Conservation (phyloP, 2,113 vertebrate genomes). For the Morphnarchus princeps region DNA sequence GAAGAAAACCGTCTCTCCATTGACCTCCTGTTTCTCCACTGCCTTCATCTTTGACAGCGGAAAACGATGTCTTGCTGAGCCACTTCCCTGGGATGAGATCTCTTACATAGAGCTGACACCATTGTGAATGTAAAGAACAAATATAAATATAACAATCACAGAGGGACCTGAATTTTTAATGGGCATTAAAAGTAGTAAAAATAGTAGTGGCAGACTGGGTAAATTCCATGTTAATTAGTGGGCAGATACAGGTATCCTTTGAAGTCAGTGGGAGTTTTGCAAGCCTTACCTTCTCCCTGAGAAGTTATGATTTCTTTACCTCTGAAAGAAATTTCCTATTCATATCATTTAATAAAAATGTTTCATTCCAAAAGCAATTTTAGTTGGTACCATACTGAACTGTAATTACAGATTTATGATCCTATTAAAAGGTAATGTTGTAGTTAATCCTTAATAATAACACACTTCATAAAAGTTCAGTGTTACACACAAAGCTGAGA, state of each 20-base stretch:
- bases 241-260: background rate
- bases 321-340: slow-evolving; percentile 35
- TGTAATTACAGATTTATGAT: slow-evolving; percentile 72
- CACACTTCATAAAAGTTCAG: slow-evolving; percentile 37
- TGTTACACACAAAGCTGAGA: slow-evolving; percentile 6
- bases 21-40: background rate
- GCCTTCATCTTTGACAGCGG: background rate
- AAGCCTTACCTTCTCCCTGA: background rate
- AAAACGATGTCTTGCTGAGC: background rate
- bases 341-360: slow-evolving; percentile 31
- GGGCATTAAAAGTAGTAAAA: background rate
- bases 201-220: background rate
- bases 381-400: slow-evolving; percentile 22
- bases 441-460: slow-evolving; percentile 67
- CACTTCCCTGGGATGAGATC: background rate
- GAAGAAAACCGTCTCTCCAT: background rate
- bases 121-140: background rate
- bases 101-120: background rate
- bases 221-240: background rate
- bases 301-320: slow-evolving; percentile 37
- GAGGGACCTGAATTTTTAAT: background rate
- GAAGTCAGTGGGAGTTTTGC: background rate
- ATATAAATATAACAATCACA: background rate
- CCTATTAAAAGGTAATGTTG: slow-evolving; percentile 61
- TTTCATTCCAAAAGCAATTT: slow-evolving; percentile 64